A percentile compares a stretch with the other conserved stretches of the same genome.
Evolutionary conservation across 1,140 invertebrate species (phyloP).

Genomic region (Pachypeltis micranthus): DNA sequence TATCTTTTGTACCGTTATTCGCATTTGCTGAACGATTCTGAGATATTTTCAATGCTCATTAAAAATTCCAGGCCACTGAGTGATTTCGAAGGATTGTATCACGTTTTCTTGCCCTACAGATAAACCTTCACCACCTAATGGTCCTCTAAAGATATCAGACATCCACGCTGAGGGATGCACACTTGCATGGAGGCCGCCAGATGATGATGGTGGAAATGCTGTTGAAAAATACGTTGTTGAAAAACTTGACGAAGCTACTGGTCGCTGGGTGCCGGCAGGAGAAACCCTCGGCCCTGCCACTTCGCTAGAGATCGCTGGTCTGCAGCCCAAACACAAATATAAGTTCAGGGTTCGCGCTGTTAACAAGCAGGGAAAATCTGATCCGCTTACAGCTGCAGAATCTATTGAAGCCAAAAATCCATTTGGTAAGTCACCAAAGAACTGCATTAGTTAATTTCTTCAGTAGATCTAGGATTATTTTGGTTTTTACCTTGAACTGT

Average conservation of each 20-base stretch:
- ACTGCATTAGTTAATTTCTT: too few species aligned
- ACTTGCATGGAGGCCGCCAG: slow-evolving; percentile 78
- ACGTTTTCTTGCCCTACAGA: slow-evolving; percentile 37
- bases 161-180: slow-evolving; percentile 75
- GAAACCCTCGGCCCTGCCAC: slow-evolving; percentile 74
- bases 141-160: slow-evolving; percentile 76
- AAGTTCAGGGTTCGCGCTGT: slow-evolving; percentile 91
- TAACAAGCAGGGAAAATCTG: slow-evolving; percentile 90
- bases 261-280: slow-evolving; percentile 83
- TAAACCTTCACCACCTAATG: slow-evolving; percentile 77
- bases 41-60: background rate
- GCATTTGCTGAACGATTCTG: background rate
- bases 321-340: slow-evolving; percentile 85
- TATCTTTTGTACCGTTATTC: too few species aligned
- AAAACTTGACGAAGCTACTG: slow-evolving; percentile 85
- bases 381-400: slow-evolving; percentile 77
- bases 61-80: background rate
- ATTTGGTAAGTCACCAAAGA: slow-evolving; percentile 65
- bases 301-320: slow-evolving; percentile 55
- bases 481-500: too few species aligned
- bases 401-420: slow-evolving; percentile 97
- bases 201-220: slow-evolving; percentile 79
- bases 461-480: too few species aligned
- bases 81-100: too few species aligned
- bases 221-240: slow-evolving; percentile 87